Percentiles rank a stretch among this genome's conserved stretches.
These are phyloP conservation scores for Polylopha cassiicola DNA, from an alignment of 2,888 invertebrate species.

Conservation along the genomic window DNA sequence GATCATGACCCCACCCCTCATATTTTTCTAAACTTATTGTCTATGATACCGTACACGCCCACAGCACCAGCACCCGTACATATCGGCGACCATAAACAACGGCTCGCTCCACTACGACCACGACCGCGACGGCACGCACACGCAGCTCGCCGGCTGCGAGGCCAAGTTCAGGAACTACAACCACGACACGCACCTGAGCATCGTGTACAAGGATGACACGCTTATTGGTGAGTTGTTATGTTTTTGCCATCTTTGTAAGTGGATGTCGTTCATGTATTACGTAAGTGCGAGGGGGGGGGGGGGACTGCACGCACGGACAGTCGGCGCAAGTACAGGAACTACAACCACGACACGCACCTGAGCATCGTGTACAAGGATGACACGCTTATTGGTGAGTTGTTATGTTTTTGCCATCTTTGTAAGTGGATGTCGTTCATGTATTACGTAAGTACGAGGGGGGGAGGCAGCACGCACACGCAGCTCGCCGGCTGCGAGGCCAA, in stretches of 20 bases:
- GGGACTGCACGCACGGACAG: slow-evolving; percentile 98
- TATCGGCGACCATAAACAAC: slow-evolving; percentile 99
- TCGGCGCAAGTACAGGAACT: slow-evolving; percentile 94
- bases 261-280: too few species aligned
- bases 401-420: too few species aligned
- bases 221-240: slow-evolving; percentile 81
- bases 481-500: slow-evolving; percentile 97
- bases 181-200: slow-evolving; percentile 92
- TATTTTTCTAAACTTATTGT: too few species aligned
- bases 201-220: slow-evolving; percentile 93
- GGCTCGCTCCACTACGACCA: slow-evolving; percentile 97
- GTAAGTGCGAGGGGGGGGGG: too few species aligned
- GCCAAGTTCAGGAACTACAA: slow-evolving; percentile 94
- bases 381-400: slow-evolving; percentile 83
- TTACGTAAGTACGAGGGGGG: too few species aligned
- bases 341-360: slow-evolving; percentile 91
- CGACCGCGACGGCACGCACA: slow-evolving; percentile 98
- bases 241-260: too few species aligned
- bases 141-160: slow-evolving; percentile 97
- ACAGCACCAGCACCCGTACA: slow-evolving; percentile 98
- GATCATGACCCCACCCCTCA: too few species aligned
- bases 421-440: too few species aligned
- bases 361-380: slow-evolving; percentile 95
- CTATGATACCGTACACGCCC: too few species aligned
- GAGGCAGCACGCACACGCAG: slow-evolving; percentile 99